Conservation (phyloP, 2,797 vertebrate genomes). For the Allobates femoralis region DNA sequence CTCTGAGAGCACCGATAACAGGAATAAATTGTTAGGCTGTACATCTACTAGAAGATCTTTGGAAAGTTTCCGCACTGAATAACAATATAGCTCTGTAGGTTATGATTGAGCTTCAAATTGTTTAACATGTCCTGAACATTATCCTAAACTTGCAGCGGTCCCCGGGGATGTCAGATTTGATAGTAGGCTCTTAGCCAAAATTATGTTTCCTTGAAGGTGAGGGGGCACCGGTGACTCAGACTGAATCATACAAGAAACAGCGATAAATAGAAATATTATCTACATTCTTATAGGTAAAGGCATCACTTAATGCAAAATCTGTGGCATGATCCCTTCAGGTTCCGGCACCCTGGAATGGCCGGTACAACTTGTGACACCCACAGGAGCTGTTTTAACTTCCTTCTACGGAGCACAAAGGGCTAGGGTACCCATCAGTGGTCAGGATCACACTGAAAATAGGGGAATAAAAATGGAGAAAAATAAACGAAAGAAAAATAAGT, state of each 20-base stretch:
- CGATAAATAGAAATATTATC: background rate
- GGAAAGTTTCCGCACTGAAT: background rate
- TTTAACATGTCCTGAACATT: conserved; percentile 47
- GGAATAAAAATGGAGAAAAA: too few relatives aligned
- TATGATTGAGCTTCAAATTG: conserved; percentile 35
- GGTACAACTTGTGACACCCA: too few relatives aligned
- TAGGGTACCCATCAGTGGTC: too few relatives aligned
- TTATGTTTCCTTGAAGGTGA: conserved; percentile 42
- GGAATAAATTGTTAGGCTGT: background rate
- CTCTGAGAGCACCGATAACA: background rate
- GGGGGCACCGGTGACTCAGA: conserved; percentile 35
- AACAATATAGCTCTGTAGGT: conserved; percentile 9
- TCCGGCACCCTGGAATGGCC: too few relatives aligned
- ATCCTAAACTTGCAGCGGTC: conserved; percentile 46
- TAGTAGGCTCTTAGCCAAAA: conserved; percentile 44
- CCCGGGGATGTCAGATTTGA: conserved; percentile 50
- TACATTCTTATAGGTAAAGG: background rate
- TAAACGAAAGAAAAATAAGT: too few relatives aligned
- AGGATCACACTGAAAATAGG: too few relatives aligned
- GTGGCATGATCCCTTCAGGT: background rate
- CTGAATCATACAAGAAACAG: conserved; percentile 29
- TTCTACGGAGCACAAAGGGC: too few relatives aligned
- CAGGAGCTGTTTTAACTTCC: too few relatives aligned
- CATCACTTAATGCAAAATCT: background rate
- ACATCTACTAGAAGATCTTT: background rate